Conservation (phyloP, 2,888 invertebrate species). For the Gibbula magus region DNA sequence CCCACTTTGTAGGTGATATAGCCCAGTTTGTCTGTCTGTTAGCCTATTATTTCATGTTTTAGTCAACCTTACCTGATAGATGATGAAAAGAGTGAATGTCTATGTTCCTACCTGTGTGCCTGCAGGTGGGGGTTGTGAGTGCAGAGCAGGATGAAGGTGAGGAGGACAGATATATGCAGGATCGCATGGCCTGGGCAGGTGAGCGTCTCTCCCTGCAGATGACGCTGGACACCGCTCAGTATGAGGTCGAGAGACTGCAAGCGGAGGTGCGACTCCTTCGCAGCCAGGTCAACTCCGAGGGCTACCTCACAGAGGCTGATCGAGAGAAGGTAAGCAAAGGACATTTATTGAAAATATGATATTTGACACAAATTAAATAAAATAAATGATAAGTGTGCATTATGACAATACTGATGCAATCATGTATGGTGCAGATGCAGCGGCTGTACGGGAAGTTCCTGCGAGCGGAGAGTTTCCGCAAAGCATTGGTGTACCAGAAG, state of each 20-base stretch:
- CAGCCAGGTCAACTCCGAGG: constrained; percentile 49
- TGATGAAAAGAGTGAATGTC: too few relatives aligned
- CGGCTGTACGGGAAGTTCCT: constrained; percentile 80
- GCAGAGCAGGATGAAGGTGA: constrained; percentile 11
- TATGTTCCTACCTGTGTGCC: too few relatives aligned
- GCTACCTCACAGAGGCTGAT: constrained; percentile 51
- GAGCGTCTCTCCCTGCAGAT: constrained; percentile 66
- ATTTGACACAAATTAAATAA: background rate
- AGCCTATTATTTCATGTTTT: too few relatives aligned
- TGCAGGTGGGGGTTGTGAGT: background rate
- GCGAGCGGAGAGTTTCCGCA: constrained; percentile 88
- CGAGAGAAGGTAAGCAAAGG: constrained; percentile 56
- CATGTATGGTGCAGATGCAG: constrained; percentile 59
- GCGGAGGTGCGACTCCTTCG: constrained; percentile 63
- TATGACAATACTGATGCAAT: too few relatives aligned
- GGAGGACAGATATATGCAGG: constrained; percentile 43
- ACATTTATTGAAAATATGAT: background rate
- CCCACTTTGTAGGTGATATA: too few relatives aligned
- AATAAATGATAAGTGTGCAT: background rate
- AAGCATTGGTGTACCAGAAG: constrained; percentile 93
- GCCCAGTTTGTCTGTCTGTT: too few relatives aligned
- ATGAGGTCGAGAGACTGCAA: constrained; percentile 60
- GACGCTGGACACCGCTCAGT: constrained; percentile 67
- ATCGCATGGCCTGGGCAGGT: constrained; percentile 66
- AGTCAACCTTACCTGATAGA: too few relatives aligned